Evolutionary conservation across 2,113 vertebrate species (phyloP), one percentile per base, ranked within the genome.

Genomic region (Malaclemys terrapin): DNA sequence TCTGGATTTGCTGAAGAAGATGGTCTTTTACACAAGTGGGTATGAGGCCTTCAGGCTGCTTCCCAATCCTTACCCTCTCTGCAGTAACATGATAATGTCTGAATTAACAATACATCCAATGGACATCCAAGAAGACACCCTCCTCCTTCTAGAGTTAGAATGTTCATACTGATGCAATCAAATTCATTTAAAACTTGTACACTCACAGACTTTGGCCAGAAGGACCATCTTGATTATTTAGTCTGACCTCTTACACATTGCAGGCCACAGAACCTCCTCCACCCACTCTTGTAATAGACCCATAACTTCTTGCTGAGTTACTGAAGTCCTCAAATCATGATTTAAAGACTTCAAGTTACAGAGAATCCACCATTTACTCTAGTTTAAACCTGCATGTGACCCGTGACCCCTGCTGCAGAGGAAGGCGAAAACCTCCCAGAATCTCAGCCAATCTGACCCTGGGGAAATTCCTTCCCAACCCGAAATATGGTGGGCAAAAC

Each of bases 71-170:
- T 35, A 16, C 29, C 59, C 50, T 92, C 95, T 85, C 72, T 93
- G 62, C 57, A 95, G 76, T 81, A 92, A 91, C 54, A 86, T 52
- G 92, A 47, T 76, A 92, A 59, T 35, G 88, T 91, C 81, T 76
- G 49, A 95, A 53, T 45, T 13, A 82, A 93, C 84, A 88, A 53
- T 94, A 89, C 35, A 49, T 50, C 50, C 50, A 50, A 50, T 83
- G 11, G 88, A 82, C 0, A 0, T 35, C 59, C 13, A 62, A 62
- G 75, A 56, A 91, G 75, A 85, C n/a, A 95, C 81, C 42, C 84
- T 82, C 92, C 85, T 84, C 90, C 90, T 85, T 82, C 89, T 53
- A 31, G 45, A 91, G 91, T 94, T 42, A 89, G 82, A 29, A 92
- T 95, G 90, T 90, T 6, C 47, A 24, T 59, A 31, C 6, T 29